Evolutionary conservation across 2,113 vertebrate genomes (phyloP), one percentile per base, ranked within the genome.

Genomic region (Cyphomyrus plagiostoma): DNA sequence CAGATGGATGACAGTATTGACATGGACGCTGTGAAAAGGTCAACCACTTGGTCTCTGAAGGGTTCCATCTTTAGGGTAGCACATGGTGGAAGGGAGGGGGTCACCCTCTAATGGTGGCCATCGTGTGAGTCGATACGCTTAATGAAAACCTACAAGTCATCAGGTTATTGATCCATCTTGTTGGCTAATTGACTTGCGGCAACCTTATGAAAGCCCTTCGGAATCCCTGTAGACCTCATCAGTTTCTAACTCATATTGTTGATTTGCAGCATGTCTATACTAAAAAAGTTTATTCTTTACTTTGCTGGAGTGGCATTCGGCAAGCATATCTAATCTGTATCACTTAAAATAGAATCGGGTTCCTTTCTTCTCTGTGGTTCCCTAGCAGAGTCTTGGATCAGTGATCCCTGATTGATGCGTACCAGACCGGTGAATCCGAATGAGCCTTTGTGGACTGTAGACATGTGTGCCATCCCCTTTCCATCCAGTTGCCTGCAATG

Each of bases 101-200:
- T 86, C 46, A 30, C 10, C 46, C 46, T 42, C 35, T 53, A 23
- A 56, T 26, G 48, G 49, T n/a, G 49, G 46, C 49, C 17, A 13
- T 45, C 4, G 11, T 52, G 6, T 50, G 48, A 58, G 19, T 66
- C 53, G 1, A 21, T 45, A 82, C 23, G 7, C 49, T 82, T 82
- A 53, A 89, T 53, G 70, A 39, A 74, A 80, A 35, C 48, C 23
- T 49, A 21, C 26, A 39, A 62, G 42, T 82, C 42, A 66, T 80
- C 30, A 52, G 70, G 19, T 23, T 89, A 89, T 89, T 26, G 74
- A 83, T 82, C 66, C 8, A 7, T 17, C 53, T 19, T 35, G 26
- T 45, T 77, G 46, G 50, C 89, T n/a, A 66, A 89, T 89, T 45
- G 19, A 21, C 88, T 91, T 87, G 70, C 84, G 0, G 83, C 46